Percentiles rank a stretch among this genome's conserved stretches.
Conservation (phyloP, 2,888 invertebrate species). For the Watsonalla binaria region DNA sequence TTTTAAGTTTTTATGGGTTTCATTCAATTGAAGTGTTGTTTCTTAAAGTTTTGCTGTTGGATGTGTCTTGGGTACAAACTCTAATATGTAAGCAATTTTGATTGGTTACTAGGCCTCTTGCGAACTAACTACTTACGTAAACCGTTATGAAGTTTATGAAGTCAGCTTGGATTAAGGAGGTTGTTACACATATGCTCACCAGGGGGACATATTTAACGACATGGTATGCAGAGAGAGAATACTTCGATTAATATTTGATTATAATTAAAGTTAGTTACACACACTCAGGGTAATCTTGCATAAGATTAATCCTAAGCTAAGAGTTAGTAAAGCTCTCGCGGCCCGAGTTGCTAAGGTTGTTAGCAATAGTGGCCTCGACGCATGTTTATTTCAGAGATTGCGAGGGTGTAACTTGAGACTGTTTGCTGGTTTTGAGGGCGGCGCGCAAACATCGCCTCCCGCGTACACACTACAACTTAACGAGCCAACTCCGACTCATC, state of each 20-base stretch:
- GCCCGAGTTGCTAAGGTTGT: constrained; percentile 57
- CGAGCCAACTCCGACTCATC: constrained; percentile 58
- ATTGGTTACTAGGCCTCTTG: no score
- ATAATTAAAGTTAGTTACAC: constrained; percentile 52
- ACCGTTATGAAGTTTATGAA: not conserved
- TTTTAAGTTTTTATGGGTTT: not conserved
- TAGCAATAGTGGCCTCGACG: constrained; percentile 58
- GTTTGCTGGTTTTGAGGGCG: constrained; percentile 63
- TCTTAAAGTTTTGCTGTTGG: not conserved
- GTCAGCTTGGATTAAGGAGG: not conserved
- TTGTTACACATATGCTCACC: not conserved
- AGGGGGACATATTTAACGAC: not conserved
- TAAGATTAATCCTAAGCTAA: constrained; percentile 50
- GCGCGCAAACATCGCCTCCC: constrained; percentile 47
- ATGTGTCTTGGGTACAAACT: no score
- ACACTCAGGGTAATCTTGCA: constrained; percentile 41
- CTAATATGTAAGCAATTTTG: no score
- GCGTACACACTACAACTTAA: constrained; percentile 53
- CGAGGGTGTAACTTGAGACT: constrained; percentile 65
- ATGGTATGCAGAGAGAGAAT: not conserved
- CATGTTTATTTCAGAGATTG: constrained; percentile 70
- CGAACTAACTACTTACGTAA: no score
- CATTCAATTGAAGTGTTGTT: not conserved
- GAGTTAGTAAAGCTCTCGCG: constrained; percentile 52
- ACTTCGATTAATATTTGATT: constrained; percentile 48